Evolutionary conservation across 1,140 invertebrate species (phyloP).

Genomic region (Zaprionus africanus): DNA sequence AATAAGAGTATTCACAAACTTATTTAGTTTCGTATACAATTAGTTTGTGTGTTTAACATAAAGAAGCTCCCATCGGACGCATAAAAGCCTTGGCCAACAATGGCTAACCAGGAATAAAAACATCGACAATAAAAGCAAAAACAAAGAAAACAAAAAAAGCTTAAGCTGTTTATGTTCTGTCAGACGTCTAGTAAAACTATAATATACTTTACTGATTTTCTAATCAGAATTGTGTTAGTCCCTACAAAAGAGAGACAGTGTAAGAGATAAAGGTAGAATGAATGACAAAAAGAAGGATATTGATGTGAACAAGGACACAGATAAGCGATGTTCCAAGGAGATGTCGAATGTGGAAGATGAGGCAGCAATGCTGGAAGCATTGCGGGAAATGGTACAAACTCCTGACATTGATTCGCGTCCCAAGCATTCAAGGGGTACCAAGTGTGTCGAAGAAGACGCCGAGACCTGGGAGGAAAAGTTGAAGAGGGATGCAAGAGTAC

Average conservation of each 20-base stretch:
- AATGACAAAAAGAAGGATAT: conserved; percentile 10
- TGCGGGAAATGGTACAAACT: conserved; percentile 50
- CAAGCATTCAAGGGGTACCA: not conserved
- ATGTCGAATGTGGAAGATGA: conserved; percentile 38
- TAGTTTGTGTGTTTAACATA: conserved; percentile 54
- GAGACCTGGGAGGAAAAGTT: conserved; percentile 10
- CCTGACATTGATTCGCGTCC: conserved; percentile 41
- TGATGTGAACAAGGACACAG: not conserved
- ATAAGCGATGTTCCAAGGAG: not conserved
- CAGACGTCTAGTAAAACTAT: conserved; percentile 6
- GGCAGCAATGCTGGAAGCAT: conserved; percentile 43
- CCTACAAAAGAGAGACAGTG: conserved; percentile 23
- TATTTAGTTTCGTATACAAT: conserved; percentile 45
- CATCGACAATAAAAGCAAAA: not conserved
- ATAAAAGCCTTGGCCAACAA: conserved; percentile 60
- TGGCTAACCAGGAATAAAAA: conserved; percentile 11
- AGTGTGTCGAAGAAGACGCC: not conserved
- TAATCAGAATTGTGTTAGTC: conserved; percentile 46
- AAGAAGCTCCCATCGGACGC: conserved; percentile 50
- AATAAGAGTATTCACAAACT: conserved; percentile 20
- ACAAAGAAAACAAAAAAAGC: conserved; percentile 49
- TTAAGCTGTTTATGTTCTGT: conserved; percentile 37
- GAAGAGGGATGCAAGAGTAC: not conserved
- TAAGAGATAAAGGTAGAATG: not conserved
- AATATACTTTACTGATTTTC: conserved; percentile 56